phyloP scores from a whole-genome alignment of 2,888 invertebrate genomes.

The Heliconius cydno region DNA sequence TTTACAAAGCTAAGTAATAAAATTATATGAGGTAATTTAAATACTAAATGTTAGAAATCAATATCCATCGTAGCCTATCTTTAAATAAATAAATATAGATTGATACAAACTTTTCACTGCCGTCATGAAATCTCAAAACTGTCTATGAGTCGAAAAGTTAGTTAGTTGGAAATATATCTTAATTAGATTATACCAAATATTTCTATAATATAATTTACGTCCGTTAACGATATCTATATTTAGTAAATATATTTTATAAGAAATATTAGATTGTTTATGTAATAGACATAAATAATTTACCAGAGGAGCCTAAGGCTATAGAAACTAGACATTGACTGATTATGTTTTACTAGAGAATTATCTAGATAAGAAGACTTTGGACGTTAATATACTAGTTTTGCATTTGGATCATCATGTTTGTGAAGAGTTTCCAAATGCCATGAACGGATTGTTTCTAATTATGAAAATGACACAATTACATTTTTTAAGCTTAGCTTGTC shows the following conservation, averaged over 20 bases:
- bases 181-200: not conserved
- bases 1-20: constrained; percentile 22
- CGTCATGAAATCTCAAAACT: constrained; percentile 25
- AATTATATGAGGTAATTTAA: constrained; percentile 60
- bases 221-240: not conserved
- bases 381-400: too few relatives aligned
- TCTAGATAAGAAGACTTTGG: too few relatives aligned
- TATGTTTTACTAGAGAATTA: too few relatives aligned
- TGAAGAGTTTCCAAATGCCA: too few relatives aligned
- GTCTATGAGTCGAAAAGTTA: constrained; percentile 19
- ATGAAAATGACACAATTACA: too few relatives aligned
- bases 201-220: not conserved
- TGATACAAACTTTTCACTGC: constrained; percentile 17
- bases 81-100: constrained; percentile 17
- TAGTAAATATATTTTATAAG: too few relatives aligned
- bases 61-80: not conserved
- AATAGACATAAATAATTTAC: not conserved
- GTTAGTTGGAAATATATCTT: constrained; percentile 42
- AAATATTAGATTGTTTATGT: not conserved
- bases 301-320: not conserved
- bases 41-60: constrained; percentile 30
- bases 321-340: too few relatives aligned
- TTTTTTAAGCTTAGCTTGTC: not conserved
- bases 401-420: not conserved
- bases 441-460: not conserved